Base-by-base conservation (phyloP, 2,113 vertebrate species). In the Tylochromis polylepis region DNA sequence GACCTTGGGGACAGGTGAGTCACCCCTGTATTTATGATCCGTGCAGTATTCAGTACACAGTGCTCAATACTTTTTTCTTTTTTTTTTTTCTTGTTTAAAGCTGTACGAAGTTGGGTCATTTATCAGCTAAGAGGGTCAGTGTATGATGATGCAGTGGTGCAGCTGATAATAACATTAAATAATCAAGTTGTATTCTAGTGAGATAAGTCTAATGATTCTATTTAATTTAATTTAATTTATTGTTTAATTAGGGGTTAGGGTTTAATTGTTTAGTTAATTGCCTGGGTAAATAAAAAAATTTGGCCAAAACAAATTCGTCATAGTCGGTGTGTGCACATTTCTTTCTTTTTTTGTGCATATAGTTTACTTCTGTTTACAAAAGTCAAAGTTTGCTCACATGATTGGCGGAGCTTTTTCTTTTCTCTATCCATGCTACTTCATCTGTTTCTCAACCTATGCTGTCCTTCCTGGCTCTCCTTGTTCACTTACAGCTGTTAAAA, bases 1-100 rank as follows among this genome's bases (percentile, higher is more conserved):
- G 98, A 85, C 97, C 97, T 0, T 99, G 98, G 99, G 98, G 98
- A 90, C 98, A 98, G 97, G 99, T 99, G 97, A 94, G 95, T 84
- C 14, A 8, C 5, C 9, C 29, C 22, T 24, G 11, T 41, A 8
- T 36, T 75, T 24, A 36, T 24, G 22, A 31, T 59, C 1, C 11
- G 12, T 58, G 62, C n/a, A 77, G 4, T 51, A 22, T n/a, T 34
- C 11, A 79, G 18, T n/a, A 6, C 15, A 36, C 22, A 24, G 41
- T 31, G 9, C 43, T 75, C 4, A 0, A 49, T 6, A n/a, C n/a
- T n/a, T n/a, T n/a, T n/a, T n/a, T n/a, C n/a, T n/a, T n/a, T n/a
- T n/a, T n/a, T n/a, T n/a, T n/a, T 72, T 16, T 29, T 49, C 51
- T 51, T 75, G 70, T 72, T 18, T 22, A 29, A 46, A 72, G 22